Percentiles rank a stretch among this genome's conserved stretches.
Evolutionary conservation across 2,113 vertebrate species (phyloP).

Genomic region (Callaeas wilsoni): DNA sequence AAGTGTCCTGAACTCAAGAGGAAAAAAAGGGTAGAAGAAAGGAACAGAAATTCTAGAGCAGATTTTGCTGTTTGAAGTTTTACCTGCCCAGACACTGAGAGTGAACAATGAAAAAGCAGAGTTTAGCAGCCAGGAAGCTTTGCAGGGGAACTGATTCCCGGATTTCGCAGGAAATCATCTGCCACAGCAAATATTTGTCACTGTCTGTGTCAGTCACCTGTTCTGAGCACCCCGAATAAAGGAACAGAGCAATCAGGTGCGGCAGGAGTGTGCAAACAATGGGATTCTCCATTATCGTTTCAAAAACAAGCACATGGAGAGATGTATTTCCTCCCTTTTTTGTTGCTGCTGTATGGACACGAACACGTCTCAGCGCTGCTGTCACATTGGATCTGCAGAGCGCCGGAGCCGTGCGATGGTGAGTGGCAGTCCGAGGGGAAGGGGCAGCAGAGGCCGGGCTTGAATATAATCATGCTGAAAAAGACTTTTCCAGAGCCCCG

Average conservation of each 20-base stretch:
- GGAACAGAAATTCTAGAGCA: too few relatives aligned
- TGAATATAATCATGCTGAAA: conserved; percentile 47
- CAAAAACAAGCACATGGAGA: accelerated
- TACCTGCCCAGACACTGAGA: neutral
- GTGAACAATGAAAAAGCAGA: neutral
- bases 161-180: neutral
- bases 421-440: conserved; percentile 17
- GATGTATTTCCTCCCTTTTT: neutral
- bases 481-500: conserved; percentile 71
- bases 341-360: neutral
- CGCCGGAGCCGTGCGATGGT: neutral
- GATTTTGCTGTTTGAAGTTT: neutral
- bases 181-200: neutral
- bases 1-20: neutral
- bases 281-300: neutral
- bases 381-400: conserved; percentile 15
- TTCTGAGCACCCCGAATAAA: neutral
- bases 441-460: conserved; percentile 3
- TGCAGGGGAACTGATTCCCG: neutral
- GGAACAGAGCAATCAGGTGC: neutral
- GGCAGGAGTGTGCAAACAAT: neutral
- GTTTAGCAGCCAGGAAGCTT: neutral
- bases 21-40: neutral
- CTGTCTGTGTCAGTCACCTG: neutral
- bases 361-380: neutral